These are phyloP conservation scores for Epizoanthus rinbou DNA, from an alignment of 92 coral and sea anemone species.

Conservation along the genomic window DNA sequence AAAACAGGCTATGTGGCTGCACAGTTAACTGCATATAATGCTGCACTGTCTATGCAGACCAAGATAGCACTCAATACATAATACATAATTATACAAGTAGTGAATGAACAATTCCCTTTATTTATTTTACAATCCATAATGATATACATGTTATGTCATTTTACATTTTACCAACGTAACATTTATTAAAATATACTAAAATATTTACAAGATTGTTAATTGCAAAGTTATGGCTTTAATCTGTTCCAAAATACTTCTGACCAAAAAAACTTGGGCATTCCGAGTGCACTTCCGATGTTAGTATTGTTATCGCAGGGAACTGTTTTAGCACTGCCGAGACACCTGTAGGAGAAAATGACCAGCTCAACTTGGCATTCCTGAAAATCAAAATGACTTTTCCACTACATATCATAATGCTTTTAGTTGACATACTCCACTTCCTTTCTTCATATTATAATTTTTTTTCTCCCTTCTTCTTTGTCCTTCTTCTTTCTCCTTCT, in stretches of 20 bases:
- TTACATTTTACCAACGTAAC: background rate
- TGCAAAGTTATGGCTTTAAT: slow-evolving; percentile 18
- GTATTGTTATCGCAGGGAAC: slow-evolving; percentile 78
- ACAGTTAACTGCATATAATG: too few relatives aligned
- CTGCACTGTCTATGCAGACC: too few relatives aligned
- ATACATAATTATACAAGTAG: too few relatives aligned
- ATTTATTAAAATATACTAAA: background rate
- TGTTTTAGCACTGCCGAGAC: slow-evolving; percentile 71
- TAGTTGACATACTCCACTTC: background rate
- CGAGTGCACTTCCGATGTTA: slow-evolving; percentile 91
- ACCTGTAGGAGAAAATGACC: slow-evolving; percentile 52
- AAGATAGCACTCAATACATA: too few relatives aligned
- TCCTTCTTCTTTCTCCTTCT: too few relatives aligned
- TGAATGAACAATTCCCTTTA: too few relatives aligned
- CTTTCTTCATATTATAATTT: too few relatives aligned
- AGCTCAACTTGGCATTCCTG: background rate
- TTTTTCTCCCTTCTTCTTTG: too few relatives aligned
- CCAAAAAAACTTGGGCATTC: slow-evolving; percentile 92
- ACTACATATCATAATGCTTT: background rate
- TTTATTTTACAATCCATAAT: too few relatives aligned
- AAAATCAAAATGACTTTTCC: background rate
- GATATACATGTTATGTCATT: background rate
- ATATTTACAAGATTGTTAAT: background rate
- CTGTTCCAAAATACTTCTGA: slow-evolving; percentile 98
- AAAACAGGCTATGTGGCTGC: too few relatives aligned